phyloP scores from a whole-genome alignment of 2,888 invertebrate species.

The Eustalomyia histrio region DNA sequence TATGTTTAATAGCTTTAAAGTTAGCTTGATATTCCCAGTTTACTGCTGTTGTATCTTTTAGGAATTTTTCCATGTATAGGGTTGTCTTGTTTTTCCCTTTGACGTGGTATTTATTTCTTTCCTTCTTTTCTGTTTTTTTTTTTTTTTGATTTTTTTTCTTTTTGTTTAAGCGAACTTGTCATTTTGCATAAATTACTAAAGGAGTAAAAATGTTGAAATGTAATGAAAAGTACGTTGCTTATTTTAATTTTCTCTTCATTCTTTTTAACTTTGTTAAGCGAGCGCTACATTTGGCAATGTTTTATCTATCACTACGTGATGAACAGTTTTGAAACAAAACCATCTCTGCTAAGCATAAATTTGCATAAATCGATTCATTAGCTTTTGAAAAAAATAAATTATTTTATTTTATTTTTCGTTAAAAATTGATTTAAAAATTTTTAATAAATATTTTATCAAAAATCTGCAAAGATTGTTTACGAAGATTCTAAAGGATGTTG shows the following conservation, averaged over 20 bases:
- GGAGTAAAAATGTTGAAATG: conserved; percentile 65
- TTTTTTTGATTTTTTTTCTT: conserved; percentile 55
- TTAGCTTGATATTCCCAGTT: conserved; percentile 29
- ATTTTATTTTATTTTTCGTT: no score
- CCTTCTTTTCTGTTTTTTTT: conserved; percentile 57
- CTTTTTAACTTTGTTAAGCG: conserved; percentile 31
- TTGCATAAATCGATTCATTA: no score
- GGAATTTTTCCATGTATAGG: conserved; percentile 50
- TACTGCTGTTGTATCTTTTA: conserved; percentile 8
- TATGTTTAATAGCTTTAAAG: conserved; percentile 68
- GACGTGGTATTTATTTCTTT: conserved; percentile 26
- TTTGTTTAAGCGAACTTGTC: conserved; percentile 60
- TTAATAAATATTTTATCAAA: no score
- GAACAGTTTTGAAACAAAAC: no score
- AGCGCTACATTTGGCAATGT: conserved; percentile 15
- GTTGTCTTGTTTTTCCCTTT: conserved; percentile 58
- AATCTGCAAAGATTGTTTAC: no score
- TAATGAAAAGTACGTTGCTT: conserved; percentile 61
- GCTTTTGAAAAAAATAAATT: no score
- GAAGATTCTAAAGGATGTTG: no score
- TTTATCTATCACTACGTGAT: no score
- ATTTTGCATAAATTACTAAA: conserved; percentile 68
- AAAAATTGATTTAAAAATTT: no score
- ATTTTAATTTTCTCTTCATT: conserved; percentile 61
- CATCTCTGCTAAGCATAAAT: no score